phyloP scores from a whole-genome alignment of 2,797 vertebrate genomes.

The Liasis olivaceus region DNA sequence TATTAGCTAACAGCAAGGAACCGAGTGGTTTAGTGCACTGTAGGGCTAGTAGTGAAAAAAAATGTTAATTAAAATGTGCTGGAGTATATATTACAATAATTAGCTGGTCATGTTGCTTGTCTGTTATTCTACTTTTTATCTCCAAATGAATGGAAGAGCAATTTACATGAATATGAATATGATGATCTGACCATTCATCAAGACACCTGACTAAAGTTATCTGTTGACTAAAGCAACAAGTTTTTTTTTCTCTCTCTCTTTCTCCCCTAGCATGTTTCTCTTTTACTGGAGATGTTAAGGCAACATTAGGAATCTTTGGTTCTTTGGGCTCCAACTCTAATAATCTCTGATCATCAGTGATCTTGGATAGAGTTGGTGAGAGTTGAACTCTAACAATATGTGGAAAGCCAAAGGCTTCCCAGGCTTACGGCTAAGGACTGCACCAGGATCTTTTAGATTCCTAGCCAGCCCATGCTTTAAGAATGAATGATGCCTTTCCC shows the following conservation, averaged over 20 bases:
- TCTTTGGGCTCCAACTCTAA: not conserved
- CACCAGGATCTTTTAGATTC: not conserved
- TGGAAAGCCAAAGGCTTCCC: not conserved
- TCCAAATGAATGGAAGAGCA: not conserved
- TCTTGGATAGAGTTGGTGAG: not conserved
- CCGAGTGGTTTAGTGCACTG: slow-evolving; percentile 18
- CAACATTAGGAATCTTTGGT: not conserved
- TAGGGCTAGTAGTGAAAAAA: slow-evolving; percentile 7
- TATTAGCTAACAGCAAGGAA: slow-evolving; percentile 29
- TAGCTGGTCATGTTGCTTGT: not conserved
- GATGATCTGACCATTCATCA: not conserved
- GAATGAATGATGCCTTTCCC: not conserved
- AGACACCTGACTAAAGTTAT: not conserved
- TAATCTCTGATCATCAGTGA: not conserved
- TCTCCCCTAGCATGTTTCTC: not conserved
- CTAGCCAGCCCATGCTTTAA: not conserved
- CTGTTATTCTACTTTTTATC: not conserved
- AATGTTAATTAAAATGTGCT: not conserved
- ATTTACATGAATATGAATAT: not conserved
- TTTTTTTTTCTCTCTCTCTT: not conserved
- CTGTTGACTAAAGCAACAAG: not conserved
- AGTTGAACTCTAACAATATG: not conserved
- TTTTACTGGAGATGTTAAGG: not conserved
- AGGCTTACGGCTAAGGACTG: not conserved
- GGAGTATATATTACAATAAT: not conserved